Percentiles rank a stretch among this genome's conserved stretches.
These are phyloP conservation scores for Drosophila santomea DNA, from an alignment of 1,140 invertebrate species.

Conservation along the genomic window DNA sequence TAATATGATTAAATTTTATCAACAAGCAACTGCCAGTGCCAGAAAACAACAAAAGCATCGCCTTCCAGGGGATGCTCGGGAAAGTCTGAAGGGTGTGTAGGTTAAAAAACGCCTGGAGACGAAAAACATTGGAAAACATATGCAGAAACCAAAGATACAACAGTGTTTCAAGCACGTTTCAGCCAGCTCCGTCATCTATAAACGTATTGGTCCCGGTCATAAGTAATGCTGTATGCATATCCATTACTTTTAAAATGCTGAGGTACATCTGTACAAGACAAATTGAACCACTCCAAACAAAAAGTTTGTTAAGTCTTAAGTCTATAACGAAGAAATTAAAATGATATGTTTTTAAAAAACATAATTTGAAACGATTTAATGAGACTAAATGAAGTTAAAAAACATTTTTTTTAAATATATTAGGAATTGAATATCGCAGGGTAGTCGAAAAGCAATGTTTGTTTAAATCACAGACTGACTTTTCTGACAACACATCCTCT, in stretches of 20 bases:
- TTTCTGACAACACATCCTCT: constrained; percentile 17
- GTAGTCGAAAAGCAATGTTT: neutral
- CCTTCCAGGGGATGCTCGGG: too few relatives aligned
- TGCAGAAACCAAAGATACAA: constrained; percentile 30
- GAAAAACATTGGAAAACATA: constrained; percentile 29
- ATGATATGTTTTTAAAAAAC: too few relatives aligned
- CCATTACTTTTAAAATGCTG: neutral
- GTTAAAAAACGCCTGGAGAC: neutral
- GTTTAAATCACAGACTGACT: neutral
- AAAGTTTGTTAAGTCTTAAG: too few relatives aligned
- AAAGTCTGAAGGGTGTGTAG: neutral
- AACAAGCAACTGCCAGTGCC: constrained; percentile 50
- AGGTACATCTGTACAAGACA: constrained; percentile 1
- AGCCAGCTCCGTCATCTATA: constrained; percentile 45
- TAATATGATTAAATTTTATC: constrained; percentile 83
- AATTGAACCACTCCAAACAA: neutral
- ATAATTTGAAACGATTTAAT: too few relatives aligned
- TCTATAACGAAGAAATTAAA: too few relatives aligned
- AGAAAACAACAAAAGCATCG: constrained; percentile 55
- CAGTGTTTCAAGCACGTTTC: constrained; percentile 36
- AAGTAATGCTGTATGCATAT: constrained; percentile 36
- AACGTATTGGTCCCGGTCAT: constrained; percentile 52
- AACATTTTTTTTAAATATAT: too few relatives aligned
- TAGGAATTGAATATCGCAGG: neutral
- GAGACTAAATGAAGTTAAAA: too few relatives aligned